These are phyloP conservation scores for Cataglyphis albicans DNA, from an alignment of 2,888 invertebrate species.

Conservation along the genomic window DNA sequence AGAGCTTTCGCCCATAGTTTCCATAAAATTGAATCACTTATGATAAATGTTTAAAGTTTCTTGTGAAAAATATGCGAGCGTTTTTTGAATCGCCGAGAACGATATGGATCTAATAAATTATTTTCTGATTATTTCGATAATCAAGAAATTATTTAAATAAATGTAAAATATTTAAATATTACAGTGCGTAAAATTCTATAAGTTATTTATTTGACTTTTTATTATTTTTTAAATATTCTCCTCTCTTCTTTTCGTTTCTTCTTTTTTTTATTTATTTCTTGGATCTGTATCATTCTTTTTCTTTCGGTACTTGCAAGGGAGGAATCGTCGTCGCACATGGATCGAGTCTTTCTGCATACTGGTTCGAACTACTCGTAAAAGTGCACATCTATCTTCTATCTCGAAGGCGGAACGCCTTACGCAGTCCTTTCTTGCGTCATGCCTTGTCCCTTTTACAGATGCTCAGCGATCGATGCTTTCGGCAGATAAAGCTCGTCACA, in stretches of 20 bases:
- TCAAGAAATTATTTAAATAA: neutral
- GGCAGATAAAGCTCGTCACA: conserved; percentile 69
- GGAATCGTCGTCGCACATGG: neutral
- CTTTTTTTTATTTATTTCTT: neutral
- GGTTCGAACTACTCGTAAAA: conserved; percentile 30
- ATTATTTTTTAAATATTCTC: neutral
- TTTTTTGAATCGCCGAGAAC: neutral
- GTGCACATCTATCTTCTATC: neutral
- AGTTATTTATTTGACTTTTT: neutral
- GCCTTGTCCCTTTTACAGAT: conserved; percentile 70
- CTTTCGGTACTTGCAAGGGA: neutral
- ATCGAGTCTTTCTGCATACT: conserved; percentile 3
- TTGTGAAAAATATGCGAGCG: neutral
- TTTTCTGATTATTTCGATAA: neutral
- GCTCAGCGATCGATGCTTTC: conserved; percentile 70
- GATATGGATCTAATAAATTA: neutral
- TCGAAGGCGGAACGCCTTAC: conserved; percentile 21
- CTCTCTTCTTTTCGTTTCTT: neutral
- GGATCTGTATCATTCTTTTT: neutral
- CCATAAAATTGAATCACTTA: neutral
- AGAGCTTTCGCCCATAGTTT: neutral
- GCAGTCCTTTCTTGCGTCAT: conserved; percentile 22
- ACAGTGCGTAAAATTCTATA: neutral
- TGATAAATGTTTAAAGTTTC: neutral
- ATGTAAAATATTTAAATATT: neutral